A percentile compares a stretch with the other conserved stretches of the same genome.
phyloP scores from a whole-genome alignment of 2,888 invertebrate genomes.

The Meandrusa payeni region DNA sequence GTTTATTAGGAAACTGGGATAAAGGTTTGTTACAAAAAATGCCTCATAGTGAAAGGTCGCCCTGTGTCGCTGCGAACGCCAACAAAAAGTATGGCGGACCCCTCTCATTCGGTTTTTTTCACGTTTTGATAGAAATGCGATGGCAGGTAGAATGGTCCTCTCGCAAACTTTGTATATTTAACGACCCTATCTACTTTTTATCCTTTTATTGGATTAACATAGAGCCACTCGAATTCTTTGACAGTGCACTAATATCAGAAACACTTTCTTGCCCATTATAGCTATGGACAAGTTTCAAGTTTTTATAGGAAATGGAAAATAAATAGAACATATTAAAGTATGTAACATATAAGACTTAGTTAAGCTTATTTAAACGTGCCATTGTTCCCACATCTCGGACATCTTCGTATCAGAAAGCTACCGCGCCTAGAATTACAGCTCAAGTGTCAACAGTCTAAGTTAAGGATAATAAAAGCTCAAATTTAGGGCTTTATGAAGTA shows the following conservation, averaged over 20 bases:
- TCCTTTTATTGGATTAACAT: constrained; percentile 31
- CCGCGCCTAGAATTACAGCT: too few species aligned
- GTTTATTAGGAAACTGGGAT: constrained; percentile 73
- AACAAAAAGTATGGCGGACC: constrained; percentile 70
- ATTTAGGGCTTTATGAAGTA: too few species aligned
- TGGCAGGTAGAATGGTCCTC: constrained; percentile 65
- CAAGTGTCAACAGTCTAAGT: too few species aligned
- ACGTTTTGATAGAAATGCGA: constrained; percentile 61
- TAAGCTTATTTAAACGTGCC: too few species aligned
- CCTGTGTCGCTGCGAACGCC: constrained; percentile 59
- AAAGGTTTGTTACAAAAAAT: constrained; percentile 71
- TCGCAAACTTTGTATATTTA: constrained; percentile 59
- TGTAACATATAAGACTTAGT: too few species aligned
- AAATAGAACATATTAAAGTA: too few species aligned
- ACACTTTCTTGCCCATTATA: neutral
- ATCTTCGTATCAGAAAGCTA: too few species aligned
- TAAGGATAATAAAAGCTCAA: too few species aligned
- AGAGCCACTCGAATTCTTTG: constrained; percentile 20
- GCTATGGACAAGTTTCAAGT: too few species aligned
- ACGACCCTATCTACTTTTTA: constrained; percentile 31
- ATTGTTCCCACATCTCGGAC: too few species aligned
- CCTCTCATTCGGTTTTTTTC: constrained; percentile 69
- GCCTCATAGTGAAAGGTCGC: constrained; percentile 66
- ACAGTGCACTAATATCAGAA: neutral
- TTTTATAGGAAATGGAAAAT: too few species aligned